Conservation (phyloP, 1,140 invertebrate genomes). For the Drosophila fuyamai region DNA sequence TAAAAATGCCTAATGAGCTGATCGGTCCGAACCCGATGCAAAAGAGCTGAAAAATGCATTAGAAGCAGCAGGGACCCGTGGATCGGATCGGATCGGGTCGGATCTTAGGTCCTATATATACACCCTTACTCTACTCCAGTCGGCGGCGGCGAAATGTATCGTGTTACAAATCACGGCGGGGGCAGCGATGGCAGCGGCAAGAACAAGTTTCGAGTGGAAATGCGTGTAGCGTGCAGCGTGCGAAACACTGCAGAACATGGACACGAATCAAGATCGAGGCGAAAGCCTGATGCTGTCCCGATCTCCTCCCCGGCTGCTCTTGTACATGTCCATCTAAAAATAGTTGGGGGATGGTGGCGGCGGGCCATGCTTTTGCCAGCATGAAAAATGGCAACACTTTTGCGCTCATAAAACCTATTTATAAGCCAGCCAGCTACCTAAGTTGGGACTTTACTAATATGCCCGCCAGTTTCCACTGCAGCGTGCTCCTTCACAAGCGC, state of each 20-base stretch:
- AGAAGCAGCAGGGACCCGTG: constrained; percentile 49
- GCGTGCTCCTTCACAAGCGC: constrained; percentile 39
- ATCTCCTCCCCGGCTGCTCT: constrained; percentile 49
- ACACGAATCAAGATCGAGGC: constrained; percentile 63
- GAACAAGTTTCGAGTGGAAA: constrained; percentile 77
- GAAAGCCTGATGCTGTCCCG: constrained; percentile 45
- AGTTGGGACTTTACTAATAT: constrained; percentile 55
- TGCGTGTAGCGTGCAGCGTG: constrained; percentile 82
- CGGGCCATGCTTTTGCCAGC: constrained; percentile 33
- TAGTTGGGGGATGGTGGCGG: constrained; percentile 47
- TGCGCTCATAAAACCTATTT: constrained; percentile 82
- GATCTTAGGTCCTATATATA: constrained; percentile 18
- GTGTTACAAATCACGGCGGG: constrained; percentile 79
- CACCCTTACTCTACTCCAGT: constrained; percentile 27
- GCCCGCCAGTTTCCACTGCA: constrained; percentile 52
- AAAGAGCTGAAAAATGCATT: constrained; percentile 81
- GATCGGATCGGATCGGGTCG: constrained; percentile 21
- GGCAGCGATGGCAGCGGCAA: constrained; percentile 15
- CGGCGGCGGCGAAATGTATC: constrained; percentile 77
- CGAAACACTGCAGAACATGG: constrained; percentile 78
- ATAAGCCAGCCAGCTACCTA: constrained; percentile 51
- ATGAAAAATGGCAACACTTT: constrained; percentile 83
- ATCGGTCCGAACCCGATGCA: constrained; percentile 58
- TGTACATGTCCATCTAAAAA: constrained; percentile 72
- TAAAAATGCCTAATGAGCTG: constrained; percentile 84